Evolutionary conservation across 2,113 vertebrate species (phyloP).

Genomic region (Noturus placidus): DNA sequence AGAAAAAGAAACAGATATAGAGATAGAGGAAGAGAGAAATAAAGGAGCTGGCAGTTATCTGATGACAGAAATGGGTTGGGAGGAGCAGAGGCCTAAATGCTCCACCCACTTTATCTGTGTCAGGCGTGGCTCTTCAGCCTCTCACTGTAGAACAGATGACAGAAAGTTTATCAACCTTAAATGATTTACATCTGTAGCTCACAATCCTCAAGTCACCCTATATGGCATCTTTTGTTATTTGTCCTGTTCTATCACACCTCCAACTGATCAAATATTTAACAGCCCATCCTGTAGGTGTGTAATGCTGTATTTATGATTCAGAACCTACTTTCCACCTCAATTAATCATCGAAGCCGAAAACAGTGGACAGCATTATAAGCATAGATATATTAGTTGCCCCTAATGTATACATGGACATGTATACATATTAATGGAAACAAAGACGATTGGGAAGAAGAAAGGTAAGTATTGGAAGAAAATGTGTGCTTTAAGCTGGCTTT

Average conservation of each 20-base stretch:
- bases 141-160: neutral
- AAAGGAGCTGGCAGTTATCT: slow-evolving; percentile 31
- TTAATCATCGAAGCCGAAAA: neutral
- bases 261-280: neutral
- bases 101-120: slow-evolving; percentile 51
- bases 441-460: neutral
- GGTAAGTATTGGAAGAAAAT: neutral
- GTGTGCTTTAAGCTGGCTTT: neutral
- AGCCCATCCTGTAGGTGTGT: neutral
- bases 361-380: neutral
- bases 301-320: neutral
- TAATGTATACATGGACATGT: neutral
- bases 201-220: neutral
- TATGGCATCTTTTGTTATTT: neutral
- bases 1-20: slow-evolving; percentile 30
- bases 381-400: neutral
- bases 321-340: neutral
- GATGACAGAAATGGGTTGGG: slow-evolving; percentile 34
- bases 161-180: neutral
- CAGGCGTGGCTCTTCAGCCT: slow-evolving; percentile 58
- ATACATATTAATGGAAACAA: neutral
- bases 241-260: neutral
- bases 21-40: slow-evolving; percentile 33
- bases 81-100: slow-evolving; percentile 30
- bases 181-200: neutral